Conservation (phyloP, 1,140 invertebrate genomes). For the Pygmarrhopalites habei region DNA sequence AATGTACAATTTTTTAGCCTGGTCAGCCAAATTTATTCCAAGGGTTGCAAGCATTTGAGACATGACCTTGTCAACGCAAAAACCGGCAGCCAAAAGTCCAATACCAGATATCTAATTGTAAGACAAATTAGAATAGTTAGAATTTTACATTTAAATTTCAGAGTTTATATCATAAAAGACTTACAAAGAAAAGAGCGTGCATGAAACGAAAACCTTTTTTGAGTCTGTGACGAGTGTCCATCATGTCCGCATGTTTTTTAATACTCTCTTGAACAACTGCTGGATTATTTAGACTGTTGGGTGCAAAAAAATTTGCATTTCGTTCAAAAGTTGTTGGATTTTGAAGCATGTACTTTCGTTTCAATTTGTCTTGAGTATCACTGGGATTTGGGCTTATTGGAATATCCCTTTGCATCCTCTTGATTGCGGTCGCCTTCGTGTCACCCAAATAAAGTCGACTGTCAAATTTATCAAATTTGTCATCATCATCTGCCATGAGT, state of each 20-base stretch:
- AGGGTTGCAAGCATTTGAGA: neutral
- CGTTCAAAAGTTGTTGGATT: neutral
- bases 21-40: neutral
- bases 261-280: conserved; percentile 5
- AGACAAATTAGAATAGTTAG: neutral
- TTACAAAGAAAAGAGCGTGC: neutral
- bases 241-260: neutral
- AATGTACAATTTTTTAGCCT: conserved; percentile 4
- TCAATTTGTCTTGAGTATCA: neutral
- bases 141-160: neutral
- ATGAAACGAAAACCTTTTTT: conserved; percentile 1
- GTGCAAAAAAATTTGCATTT: neutral
- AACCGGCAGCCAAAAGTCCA: neutral
- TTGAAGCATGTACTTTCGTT: neutral
- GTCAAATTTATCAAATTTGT: neutral
- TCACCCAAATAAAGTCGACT: neutral
- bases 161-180: neutral
- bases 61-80: neutral
- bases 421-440: neutral
- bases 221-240: neutral
- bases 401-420: neutral
- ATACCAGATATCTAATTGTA: neutral
- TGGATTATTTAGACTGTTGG: neutral
- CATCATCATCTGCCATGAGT: neutral
- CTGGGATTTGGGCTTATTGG: neutral